A percentile compares a stretch with the other conserved stretches of the same genome.
Conservation (phyloP, 1,140 invertebrate genomes). For the Brachionus rotundiformis region DNA sequence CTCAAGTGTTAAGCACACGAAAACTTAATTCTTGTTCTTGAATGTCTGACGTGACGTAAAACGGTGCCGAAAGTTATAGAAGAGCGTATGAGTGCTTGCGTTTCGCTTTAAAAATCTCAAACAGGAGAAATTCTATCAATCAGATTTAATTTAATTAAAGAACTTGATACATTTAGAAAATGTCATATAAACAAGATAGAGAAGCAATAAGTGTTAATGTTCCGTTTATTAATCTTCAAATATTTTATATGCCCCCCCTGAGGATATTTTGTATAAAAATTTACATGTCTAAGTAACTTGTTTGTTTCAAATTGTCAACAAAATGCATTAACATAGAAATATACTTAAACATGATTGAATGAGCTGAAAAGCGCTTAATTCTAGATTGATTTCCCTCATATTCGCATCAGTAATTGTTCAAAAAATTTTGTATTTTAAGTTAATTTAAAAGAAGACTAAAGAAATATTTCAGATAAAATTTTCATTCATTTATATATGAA, state of each 20-base stretch:
- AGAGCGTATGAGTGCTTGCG: background rate
- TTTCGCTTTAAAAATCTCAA: conserved; percentile 9
- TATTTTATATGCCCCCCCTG: background rate
- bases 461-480: background rate
- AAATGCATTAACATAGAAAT: background rate
- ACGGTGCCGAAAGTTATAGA: background rate
- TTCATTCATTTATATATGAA: background rate
- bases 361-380: background rate
- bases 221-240: conserved; percentile 23
- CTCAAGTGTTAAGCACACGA: conserved; percentile 40
- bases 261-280: conserved; percentile 39
- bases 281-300: conserved; percentile 46
- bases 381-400: background rate
- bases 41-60: too few species aligned
- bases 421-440: background rate
- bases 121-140: conserved; percentile 11
- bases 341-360: conserved; percentile 33
- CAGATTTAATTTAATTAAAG: conserved; percentile 33
- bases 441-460: background rate
- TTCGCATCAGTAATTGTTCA: background rate
- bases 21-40: background rate
- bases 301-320: conserved; percentile 4
- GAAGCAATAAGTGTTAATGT: conserved; percentile 37
- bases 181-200: background rate
- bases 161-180: background rate